These are phyloP conservation scores for Bolborhynchus lineola DNA, from an alignment of 2,113 vertebrate species.

Conservation along the genomic window DNA sequence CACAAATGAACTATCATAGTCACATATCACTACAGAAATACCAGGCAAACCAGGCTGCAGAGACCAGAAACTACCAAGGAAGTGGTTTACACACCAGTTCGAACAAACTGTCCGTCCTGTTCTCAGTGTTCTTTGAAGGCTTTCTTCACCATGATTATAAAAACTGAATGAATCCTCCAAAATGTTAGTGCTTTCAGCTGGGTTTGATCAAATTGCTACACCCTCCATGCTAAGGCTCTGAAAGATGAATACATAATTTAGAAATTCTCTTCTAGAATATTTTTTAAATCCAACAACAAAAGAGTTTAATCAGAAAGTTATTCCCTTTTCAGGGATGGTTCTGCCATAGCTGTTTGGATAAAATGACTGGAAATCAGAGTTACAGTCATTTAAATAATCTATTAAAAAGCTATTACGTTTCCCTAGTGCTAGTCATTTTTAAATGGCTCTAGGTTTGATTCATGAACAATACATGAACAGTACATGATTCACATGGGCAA, in stretches of 20 bases:
- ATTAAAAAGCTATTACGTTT: conserved; percentile 61
- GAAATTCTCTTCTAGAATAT: conserved; percentile 54
- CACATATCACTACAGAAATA: neutral
- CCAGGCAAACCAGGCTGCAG: neutral
- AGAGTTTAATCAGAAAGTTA: conserved; percentile 53
- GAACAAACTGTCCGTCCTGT: neutral
- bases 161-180: neutral
- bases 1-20: neutral
- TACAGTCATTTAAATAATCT: conserved; percentile 66
- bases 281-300: conserved; percentile 62
- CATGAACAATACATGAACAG: conserved; percentile 61
- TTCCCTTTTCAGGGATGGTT: conserved; percentile 34
- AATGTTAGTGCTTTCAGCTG: neutral
- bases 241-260: conserved; percentile 42
- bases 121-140: neutral
- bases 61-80: neutral
- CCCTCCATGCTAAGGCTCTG: neutral
- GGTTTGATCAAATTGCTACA: conserved; percentile 20
- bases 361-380: conserved; percentile 54
- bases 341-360: conserved; percentile 41
- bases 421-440: conserved; percentile 46
- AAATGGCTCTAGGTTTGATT: conserved; percentile 52
- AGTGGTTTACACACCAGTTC: neutral
- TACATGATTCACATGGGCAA: conserved; percentile 43
- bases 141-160: neutral